Evolutionary conservation across 2,797 vertebrate species (phyloP).

Genomic region (Gambusia yucatana): DNA sequence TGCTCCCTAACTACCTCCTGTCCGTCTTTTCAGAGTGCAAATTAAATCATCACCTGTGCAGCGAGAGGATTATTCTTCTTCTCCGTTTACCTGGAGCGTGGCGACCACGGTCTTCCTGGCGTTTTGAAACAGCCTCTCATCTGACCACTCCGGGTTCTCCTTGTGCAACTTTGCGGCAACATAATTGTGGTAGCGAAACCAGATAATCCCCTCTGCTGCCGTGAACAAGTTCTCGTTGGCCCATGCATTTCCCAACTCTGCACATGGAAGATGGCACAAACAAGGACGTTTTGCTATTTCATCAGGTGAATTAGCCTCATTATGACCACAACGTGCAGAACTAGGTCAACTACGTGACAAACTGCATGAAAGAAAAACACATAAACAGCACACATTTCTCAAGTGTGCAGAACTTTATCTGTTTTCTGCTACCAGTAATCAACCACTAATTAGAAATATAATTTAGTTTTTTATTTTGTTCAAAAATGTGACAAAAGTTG

Average conservation of each 20-base stretch:
- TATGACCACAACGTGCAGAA: constrained; percentile 6
- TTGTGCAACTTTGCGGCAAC: constrained; percentile 78
- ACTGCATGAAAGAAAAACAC: background rate
- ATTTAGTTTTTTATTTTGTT: constrained; percentile 49
- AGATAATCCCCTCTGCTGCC: constrained; percentile 88
- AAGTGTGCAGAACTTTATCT: background rate
- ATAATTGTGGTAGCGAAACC: constrained; percentile 98
- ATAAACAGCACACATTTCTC: background rate
- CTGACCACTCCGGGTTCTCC: constrained; percentile 85
- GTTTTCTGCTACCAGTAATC: background rate
- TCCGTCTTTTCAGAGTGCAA: constrained; percentile 48
- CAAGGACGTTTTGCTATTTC: constrained; percentile 27
- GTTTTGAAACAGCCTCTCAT: constrained; percentile 94
- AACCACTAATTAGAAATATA: constrained; percentile 38
- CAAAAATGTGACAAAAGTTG: constrained; percentile 22
- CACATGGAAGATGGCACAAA: constrained; percentile 43
- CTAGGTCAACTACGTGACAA: background rate
- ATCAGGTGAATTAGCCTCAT: constrained; percentile 16
- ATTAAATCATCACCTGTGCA: constrained; percentile 54
- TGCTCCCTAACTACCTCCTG: constrained; percentile 46
- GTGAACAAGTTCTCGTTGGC: constrained; percentile 94
- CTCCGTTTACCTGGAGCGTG: constrained; percentile 89
- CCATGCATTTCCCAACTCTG: constrained; percentile 92
- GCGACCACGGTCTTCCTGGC: constrained; percentile 91
- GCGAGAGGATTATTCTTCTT: constrained; percentile 64